phyloP scores from a whole-genome alignment of 2,888 invertebrate species.

The Troilus luridus region DNA sequence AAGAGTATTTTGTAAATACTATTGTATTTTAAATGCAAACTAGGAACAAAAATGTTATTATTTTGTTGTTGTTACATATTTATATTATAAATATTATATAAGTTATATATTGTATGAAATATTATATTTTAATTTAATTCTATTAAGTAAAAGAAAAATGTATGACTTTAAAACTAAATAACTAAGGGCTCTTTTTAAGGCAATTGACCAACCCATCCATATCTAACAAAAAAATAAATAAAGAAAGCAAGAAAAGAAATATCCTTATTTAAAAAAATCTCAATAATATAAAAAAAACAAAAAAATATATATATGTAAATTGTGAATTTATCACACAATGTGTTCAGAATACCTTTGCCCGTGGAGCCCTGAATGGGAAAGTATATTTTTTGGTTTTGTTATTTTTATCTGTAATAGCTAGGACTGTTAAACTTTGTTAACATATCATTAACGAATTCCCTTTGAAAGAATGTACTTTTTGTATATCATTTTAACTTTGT shows the following conservation, averaged over 20 bases:
- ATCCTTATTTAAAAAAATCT: constrained; percentile 35
- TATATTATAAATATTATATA: constrained; percentile 59
- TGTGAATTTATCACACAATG: constrained; percentile 62
- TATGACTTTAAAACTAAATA: constrained; percentile 44
- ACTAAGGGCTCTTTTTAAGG: constrained; percentile 53
- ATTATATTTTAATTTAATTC: constrained; percentile 63
- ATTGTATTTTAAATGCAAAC: constrained; percentile 60
- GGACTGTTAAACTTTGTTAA: background rate
- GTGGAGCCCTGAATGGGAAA: constrained; percentile 34
- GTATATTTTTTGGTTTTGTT: background rate
- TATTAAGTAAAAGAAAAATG: constrained; percentile 60
- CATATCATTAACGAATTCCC: background rate
- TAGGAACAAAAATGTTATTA: constrained; percentile 63
- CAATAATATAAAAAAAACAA: constrained; percentile 20
- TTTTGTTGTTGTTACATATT: constrained; percentile 64
- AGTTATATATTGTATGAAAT: constrained; percentile 62
- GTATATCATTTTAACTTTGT: background rate
- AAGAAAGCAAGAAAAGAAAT: background rate
- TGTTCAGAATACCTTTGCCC: constrained; percentile 60
- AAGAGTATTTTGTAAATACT: constrained; percentile 59
- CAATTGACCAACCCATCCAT: constrained; percentile 63
- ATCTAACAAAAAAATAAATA: constrained; percentile 51
- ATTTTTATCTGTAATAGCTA: background rate
- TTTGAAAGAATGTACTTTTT: background rate
- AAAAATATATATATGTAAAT: constrained; percentile 31